These are phyloP conservation scores for Nomia melanderi DNA, from an alignment of 1,140 invertebrate genomes.

Conservation along the genomic window DNA sequence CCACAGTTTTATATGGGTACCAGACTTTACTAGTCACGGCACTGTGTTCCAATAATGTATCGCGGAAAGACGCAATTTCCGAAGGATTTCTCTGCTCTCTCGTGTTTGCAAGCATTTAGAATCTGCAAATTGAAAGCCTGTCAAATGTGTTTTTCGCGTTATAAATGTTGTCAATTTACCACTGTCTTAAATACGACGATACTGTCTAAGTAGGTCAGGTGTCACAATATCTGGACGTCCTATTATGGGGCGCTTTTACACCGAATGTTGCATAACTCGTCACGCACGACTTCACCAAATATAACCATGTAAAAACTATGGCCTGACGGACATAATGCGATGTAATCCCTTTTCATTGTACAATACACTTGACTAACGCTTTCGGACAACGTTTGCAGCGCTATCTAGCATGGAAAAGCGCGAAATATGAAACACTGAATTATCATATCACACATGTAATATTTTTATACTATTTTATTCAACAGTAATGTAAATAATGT, in stretches of 20 bases:
- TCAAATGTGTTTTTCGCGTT: conserved; percentile 47
- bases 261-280: conserved; percentile 68
- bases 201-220: conserved; percentile 69
- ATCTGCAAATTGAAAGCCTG: conserved; percentile 43
- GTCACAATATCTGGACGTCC: conserved; percentile 63
- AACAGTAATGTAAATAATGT: neutral
- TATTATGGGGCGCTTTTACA: conserved; percentile 64
- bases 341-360: conserved; percentile 67
- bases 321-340: conserved; percentile 61
- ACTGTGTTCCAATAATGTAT: conserved; percentile 57
- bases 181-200: conserved; percentile 58
- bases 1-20: conserved; percentile 32
- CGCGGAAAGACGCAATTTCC: conserved; percentile 68
- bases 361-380: conserved; percentile 72
- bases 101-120: conserved; percentile 15
- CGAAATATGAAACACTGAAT: conserved; percentile 49
- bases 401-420: conserved; percentile 47
- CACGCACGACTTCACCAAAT: conserved; percentile 68
- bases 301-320: conserved; percentile 65
- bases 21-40: conserved; percentile 52
- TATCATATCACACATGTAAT: too few relatives aligned
- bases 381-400: conserved; percentile 50
- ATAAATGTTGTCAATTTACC: conserved; percentile 45
- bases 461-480: neutral
- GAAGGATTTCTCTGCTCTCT: conserved; percentile 40